Evolutionary conservation across 2,888 invertebrate genomes (phyloP).

Genomic region (Latheticus oryzae): DNA sequence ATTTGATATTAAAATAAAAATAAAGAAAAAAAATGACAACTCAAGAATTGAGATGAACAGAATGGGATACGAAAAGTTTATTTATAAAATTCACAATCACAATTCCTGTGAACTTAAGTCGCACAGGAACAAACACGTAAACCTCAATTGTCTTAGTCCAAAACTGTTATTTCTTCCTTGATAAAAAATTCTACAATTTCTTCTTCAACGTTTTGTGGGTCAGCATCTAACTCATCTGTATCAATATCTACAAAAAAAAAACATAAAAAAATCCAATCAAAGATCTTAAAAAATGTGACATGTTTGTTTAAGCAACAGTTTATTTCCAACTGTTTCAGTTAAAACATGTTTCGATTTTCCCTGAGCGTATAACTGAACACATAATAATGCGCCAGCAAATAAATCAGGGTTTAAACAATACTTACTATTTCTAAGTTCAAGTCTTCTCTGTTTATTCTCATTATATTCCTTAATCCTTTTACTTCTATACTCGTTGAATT

Average conservation of each 20-base stretch:
- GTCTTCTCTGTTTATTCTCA: constrained; percentile 81
- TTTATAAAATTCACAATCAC: constrained; percentile 34
- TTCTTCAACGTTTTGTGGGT: constrained; percentile 89
- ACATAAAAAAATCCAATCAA: neutral
- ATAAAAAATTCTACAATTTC: constrained; percentile 98
- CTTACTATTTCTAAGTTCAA: constrained; percentile 90
- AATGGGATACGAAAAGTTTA: constrained; percentile 2
- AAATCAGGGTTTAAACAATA: constrained; percentile 54
- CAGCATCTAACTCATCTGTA: constrained; percentile 91
- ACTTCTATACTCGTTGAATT: constrained; percentile 85
- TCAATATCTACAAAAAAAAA: constrained; percentile 80
- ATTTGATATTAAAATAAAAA: constrained; percentile 19
- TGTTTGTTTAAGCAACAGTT: constrained; percentile 2
- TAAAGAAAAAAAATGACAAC: constrained; percentile 12
- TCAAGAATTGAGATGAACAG: neutral
- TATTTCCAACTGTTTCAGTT: neutral
- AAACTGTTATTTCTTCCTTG: constrained; percentile 89
- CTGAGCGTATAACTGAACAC: constrained; percentile 54
- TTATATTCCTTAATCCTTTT: constrained; percentile 80
- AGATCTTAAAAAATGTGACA: constrained; percentile 5
- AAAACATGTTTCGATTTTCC: constrained; percentile 45
- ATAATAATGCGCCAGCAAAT: constrained; percentile 46
- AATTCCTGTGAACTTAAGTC: constrained; percentile 11
- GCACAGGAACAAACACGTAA: constrained; percentile 46
- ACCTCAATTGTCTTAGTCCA: constrained; percentile 72